Percentiles rank a stretch among this genome's conserved stretches.
Conservation (phyloP, 2,888 invertebrate species). For the Cremastinae sp. region DNA sequence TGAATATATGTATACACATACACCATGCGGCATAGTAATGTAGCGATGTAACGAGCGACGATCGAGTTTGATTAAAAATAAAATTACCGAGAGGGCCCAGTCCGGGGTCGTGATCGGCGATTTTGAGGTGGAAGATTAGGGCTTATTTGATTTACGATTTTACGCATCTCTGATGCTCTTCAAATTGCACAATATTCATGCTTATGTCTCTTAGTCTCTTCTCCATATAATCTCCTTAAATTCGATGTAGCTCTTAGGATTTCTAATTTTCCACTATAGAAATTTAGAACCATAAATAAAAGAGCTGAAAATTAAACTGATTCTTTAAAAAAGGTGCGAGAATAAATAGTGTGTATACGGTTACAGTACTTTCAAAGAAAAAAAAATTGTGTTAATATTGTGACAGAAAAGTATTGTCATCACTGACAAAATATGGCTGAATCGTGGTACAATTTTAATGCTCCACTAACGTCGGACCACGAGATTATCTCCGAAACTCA, state of each 20-base stretch:
- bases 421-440: conserved; percentile 58
- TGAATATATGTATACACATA: conserved; percentile 66
- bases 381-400: conserved; percentile 56
- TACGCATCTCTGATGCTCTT: conserved; percentile 62
- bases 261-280: no score
- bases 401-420: conserved; percentile 56
- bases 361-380: conserved; percentile 33
- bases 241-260: no score
- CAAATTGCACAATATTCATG: conserved; percentile 23
- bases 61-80: conserved; percentile 74
- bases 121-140: conserved; percentile 73
- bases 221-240: no score
- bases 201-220: no score
- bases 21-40: conserved; percentile 60
- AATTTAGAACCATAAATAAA: no score
- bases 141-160: conserved; percentile 74
- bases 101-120: conserved; percentile 58
- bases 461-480: conserved; percentile 67
- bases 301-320: no score
- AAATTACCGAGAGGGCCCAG: conserved; percentile 66
- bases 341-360: not conserved
- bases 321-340: conserved; percentile 1
- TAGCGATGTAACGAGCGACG: conserved; percentile 58
- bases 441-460: conserved; percentile 68
- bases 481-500: conserved; percentile 74